phyloP scores from a whole-genome alignment of 2,113 vertebrate species.

The Rynchops niger region DNA sequence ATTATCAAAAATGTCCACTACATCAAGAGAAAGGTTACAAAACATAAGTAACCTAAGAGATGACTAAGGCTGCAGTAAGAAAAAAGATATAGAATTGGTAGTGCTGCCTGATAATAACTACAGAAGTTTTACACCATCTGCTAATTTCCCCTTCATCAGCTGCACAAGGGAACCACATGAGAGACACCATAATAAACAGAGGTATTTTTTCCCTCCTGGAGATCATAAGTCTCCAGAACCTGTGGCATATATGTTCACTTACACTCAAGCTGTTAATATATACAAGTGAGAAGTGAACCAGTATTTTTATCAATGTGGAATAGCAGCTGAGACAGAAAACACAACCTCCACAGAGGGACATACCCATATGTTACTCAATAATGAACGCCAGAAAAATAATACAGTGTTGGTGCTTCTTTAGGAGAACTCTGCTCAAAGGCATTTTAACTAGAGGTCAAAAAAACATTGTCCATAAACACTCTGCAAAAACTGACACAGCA shows the following conservation, averaged over 20 bases:
- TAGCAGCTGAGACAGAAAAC: constrained; percentile 66
- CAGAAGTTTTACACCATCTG: constrained; percentile 34
- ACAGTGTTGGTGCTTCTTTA: neutral
- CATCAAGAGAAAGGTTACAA: neutral
- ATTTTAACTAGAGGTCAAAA: constrained; percentile 2
- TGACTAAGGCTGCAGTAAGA: neutral
- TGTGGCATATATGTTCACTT: constrained; percentile 55
- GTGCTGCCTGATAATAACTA: neutral
- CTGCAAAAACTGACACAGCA: neutral
- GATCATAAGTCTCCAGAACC: constrained; percentile 49
- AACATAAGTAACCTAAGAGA: neutral
- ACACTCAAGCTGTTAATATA: constrained; percentile 64
- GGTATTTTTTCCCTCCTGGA: constrained; percentile 26
- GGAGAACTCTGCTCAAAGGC: neutral
- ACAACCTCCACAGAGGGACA: constrained; percentile 60
- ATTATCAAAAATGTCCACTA: neutral
- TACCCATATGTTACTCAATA: constrained; percentile 46
- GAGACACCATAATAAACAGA: constrained; percentile 38
- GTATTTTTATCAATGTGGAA: constrained; percentile 70
- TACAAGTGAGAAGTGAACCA: constrained; percentile 50
- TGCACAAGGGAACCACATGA: constrained; percentile 33
- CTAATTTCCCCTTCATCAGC: constrained; percentile 23
- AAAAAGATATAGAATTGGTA: neutral
- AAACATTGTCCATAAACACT: neutral
- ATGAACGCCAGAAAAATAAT: constrained; percentile 52